Evolutionary conservation across 37 sponge, comb jelly and placozoan species (phyloP).

Genomic region (Petrosia ficiformis): DNA sequence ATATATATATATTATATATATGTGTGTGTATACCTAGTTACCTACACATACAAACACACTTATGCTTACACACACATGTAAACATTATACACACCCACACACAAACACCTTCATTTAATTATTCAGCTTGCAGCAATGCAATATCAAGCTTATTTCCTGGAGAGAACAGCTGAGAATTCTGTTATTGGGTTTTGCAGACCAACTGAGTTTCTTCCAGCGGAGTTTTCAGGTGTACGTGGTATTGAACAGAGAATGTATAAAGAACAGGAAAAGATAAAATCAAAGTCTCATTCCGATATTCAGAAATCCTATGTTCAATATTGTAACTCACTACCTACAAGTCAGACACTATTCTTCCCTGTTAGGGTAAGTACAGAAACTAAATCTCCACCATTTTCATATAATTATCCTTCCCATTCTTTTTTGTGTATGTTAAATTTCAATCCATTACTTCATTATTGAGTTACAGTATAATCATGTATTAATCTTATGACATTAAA

Average conservation of each 20-base stretch:
- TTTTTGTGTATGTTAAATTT: too few relatives aligned
- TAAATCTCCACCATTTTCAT: too few relatives aligned
- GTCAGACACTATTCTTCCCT: slow-evolving; percentile 66
- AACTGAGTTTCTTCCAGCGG: slow-evolving; percentile 69
- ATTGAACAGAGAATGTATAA: slow-evolving; percentile 67
- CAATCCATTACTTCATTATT: too few relatives aligned
- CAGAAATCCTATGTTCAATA: slow-evolving; percentile 42
- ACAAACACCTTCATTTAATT: slow-evolving; percentile 7
- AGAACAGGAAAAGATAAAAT: slow-evolving; percentile 43
- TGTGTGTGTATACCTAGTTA: background rate
- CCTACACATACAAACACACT: background rate
- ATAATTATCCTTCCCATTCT: too few relatives aligned
- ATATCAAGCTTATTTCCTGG: slow-evolving; percentile 81
- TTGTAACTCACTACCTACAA: slow-evolving; percentile 28
- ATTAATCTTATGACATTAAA: too few relatives aligned
- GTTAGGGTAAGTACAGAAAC: slow-evolving; percentile 59
- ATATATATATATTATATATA: slow-evolving; percentile 6
- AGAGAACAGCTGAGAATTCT: slow-evolving; percentile 63
- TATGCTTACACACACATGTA: background rate
- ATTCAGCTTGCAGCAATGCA: slow-evolving; percentile 67
- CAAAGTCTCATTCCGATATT: slow-evolving; percentile 24
- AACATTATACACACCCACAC: slow-evolving; percentile 7
- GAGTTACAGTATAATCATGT: too few relatives aligned
- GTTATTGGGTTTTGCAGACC: slow-evolving; percentile 69
- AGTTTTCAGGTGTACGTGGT: slow-evolving; percentile 48